Percentiles rank a stretch among this genome's conserved stretches.
Conservation (phyloP, 2,888 invertebrate genomes). For the Mesopsocus fuscifrons region DNA sequence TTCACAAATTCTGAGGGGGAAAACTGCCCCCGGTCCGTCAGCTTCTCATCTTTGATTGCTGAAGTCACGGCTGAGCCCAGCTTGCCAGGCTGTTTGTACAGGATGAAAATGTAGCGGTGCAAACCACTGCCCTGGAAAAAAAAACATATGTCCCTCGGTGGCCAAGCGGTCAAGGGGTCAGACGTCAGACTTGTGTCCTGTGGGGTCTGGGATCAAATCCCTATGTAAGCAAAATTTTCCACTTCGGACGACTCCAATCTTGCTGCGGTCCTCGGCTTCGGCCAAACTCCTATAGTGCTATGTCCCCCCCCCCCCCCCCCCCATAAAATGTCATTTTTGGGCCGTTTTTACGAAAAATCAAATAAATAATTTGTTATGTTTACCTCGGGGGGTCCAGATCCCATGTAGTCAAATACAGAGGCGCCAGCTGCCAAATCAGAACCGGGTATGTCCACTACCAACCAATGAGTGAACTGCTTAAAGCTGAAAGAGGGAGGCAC, state of each 20-base stretch:
- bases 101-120: not conserved
- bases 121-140: not conserved
- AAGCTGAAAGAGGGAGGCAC: slow-evolving; percentile 70
- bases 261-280: no score
- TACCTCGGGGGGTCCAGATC: slow-evolving; percentile 7
- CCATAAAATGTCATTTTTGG: no score
- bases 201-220: no score
- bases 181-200: no score
- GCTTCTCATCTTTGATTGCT: not conserved
- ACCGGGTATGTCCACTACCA: slow-evolving; percentile 5
- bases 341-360: no score
- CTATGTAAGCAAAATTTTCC: no score
- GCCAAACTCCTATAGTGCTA: no score
- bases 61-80: not conserved
- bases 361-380: no score
- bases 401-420: not conserved
- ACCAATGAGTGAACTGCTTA: slow-evolving; percentile 25
- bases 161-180: no score
- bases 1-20: not conserved
- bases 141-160: no score
- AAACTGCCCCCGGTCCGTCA: not conserved
- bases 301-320: no score
- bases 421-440: not conserved
- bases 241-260: no score
- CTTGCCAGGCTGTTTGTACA: not conserved